These are phyloP conservation scores for Leucophora obtusa DNA, from an alignment of 2,888 invertebrate genomes.

Conservation along the genomic window DNA sequence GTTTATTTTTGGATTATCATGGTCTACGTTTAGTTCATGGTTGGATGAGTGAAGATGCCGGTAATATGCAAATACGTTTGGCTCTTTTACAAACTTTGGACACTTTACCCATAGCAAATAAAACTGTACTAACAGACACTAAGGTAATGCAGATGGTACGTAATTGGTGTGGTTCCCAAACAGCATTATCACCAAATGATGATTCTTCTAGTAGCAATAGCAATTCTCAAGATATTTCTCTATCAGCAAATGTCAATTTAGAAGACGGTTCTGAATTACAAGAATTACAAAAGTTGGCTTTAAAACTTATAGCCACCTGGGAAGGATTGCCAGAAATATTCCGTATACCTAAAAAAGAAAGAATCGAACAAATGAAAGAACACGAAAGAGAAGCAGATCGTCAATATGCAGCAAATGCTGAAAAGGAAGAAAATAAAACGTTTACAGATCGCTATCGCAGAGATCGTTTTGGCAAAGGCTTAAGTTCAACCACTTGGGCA, in stretches of 20 bases:
- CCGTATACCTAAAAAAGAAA: slow-evolving; percentile 95
- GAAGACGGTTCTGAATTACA: slow-evolving; percentile 43
- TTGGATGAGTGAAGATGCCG: slow-evolving; percentile 88
- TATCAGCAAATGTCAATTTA: slow-evolving; percentile 11
- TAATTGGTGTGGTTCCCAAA: slow-evolving; percentile 84
- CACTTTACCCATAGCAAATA: slow-evolving; percentile 93
- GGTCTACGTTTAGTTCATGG: slow-evolving; percentile 93
- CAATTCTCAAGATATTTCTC: slow-evolving; percentile 49
- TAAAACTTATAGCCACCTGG: slow-evolving; percentile 73
- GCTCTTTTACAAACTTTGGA: slow-evolving; percentile 89
- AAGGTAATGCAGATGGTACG: slow-evolving; percentile 92
- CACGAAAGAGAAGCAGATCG: slow-evolving; percentile 94
- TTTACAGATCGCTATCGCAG: slow-evolving; percentile 64
- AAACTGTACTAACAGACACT: slow-evolving; percentile 94
- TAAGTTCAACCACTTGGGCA: slow-evolving; percentile 11
- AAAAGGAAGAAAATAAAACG: slow-evolving; percentile 41
- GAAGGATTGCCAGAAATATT: slow-evolving; percentile 81
- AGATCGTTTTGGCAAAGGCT: slow-evolving; percentile 66
- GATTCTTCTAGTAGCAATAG: slow-evolving; percentile 66
- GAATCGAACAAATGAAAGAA: slow-evolving; percentile 96
- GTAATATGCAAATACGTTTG: slow-evolving; percentile 80
- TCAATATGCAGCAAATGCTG: slow-evolving; percentile 72
- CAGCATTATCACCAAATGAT: slow-evolving; percentile 62
- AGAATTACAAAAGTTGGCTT: slow-evolving; percentile 71
- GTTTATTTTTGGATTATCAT: slow-evolving; percentile 95